Conservation (phyloP, 2,113 vertebrate species). For the Gyps fulvus region DNA sequence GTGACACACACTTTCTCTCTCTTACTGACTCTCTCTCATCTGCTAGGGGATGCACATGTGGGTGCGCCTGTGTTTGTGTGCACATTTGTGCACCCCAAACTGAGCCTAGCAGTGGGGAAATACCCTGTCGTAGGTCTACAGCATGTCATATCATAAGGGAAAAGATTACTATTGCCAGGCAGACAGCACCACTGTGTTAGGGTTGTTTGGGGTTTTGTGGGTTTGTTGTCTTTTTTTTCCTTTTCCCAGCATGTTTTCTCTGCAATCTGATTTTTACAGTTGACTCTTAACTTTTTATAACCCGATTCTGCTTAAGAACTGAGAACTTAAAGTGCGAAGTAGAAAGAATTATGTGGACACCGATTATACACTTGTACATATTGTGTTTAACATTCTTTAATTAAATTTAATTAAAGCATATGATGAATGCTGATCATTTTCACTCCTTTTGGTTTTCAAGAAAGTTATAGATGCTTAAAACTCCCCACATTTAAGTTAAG, state of each 20-base stretch:
- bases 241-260: neutral
- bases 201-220: neutral
- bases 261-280: neutral
- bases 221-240: neutral
- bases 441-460: neutral
- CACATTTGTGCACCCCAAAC: neutral
- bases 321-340: neutral
- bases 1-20: constrained; percentile 43
- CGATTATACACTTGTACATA: neutral
- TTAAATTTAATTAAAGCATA: constrained; percentile 31
- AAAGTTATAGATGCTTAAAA: neutral
- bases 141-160: neutral
- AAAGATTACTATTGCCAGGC: neutral
- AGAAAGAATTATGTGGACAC: neutral
- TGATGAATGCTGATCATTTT: constrained; percentile 19
- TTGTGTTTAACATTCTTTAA: constrained; percentile 29
- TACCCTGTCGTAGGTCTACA: neutral
- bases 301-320: neutral
- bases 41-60: neutral
- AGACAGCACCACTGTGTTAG: neutral
- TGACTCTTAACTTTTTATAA: constrained; percentile 49
- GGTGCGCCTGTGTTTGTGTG: neutral
- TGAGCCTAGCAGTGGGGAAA: neutral
- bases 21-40: neutral
- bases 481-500: neutral